A percentile compares a stretch with the other conserved stretches of the same genome.
Conservation (phyloP, 2,113 vertebrate genomes). For the Maccullochella peelii region DNA sequence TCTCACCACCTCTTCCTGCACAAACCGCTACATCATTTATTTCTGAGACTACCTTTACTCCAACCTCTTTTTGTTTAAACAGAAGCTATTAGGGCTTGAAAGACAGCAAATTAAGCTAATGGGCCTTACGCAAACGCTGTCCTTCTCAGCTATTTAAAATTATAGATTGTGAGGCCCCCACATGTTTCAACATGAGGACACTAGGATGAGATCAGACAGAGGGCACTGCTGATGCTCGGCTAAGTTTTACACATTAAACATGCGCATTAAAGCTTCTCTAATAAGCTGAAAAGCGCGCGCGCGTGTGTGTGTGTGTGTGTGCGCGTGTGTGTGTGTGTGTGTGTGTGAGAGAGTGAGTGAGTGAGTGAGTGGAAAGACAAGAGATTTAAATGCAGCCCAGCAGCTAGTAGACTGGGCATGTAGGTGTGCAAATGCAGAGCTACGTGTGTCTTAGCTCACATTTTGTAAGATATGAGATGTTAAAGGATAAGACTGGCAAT, state of each 20-base stretch:
- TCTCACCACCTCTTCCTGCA: slow-evolving; percentile 23
- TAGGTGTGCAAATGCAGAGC: slow-evolving; percentile 1
- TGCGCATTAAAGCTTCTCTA: slow-evolving; percentile 16
- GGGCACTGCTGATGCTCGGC: slow-evolving; percentile 32
- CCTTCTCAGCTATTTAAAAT: slow-evolving; percentile 38
- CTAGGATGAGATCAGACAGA: slow-evolving; percentile 48
- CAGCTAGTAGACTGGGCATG: neutral
- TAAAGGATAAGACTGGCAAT: neutral
- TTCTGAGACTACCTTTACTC: slow-evolving; percentile 20
- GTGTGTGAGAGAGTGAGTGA: too few relatives aligned
- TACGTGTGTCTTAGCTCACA: neutral
- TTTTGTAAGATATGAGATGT: slow-evolving; percentile 10
- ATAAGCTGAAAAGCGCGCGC: slow-evolving; percentile 2
- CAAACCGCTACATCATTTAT: slow-evolving; percentile 31
- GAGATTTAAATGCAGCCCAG: slow-evolving; percentile 8
- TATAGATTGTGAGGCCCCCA: slow-evolving; percentile 36
- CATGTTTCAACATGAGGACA: slow-evolving; percentile 50
- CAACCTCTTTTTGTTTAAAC: slow-evolving; percentile 25
- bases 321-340: neutral
- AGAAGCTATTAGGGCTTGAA: slow-evolving; percentile 39
- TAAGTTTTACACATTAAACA: slow-evolving; percentile 49
- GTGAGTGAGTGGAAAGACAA: neutral
- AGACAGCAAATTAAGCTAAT: slow-evolving; percentile 69
- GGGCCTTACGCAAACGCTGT: slow-evolving; percentile 42
- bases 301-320: neutral